Evolutionary conservation across 2,888 invertebrate genomes (phyloP), one percentile per base, ranked within the genome.

Genomic region (Tetrapedia diversipes): DNA sequence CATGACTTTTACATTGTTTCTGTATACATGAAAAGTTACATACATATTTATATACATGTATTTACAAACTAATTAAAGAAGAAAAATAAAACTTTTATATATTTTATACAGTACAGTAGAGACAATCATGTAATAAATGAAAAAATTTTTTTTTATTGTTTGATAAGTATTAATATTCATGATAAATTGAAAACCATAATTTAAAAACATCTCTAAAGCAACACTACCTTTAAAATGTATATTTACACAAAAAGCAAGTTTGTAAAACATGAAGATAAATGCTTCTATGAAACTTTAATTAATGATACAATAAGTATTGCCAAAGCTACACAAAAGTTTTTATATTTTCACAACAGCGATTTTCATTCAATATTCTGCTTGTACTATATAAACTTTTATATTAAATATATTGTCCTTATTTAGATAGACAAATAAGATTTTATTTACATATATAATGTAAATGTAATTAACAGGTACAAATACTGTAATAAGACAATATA

Each of bases 261-360:
- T 47, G 39, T 64, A 54, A 59, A 34, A 51, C 7, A 19, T 43
- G 14, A 60, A 32, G 19, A 19, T 74, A 69, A 77, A 64, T 77
- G 60, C 77, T 65, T 47, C 54, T 47, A 68, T 10, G 8, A 45
- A 34, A 60, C 34, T 27, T 39, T 11, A 47, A 29, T 14, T 39
- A 27, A 45, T 41, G 11, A 24, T n/a, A 47, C 41, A 41, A 56
- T 43, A 32, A 61, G 49, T 57, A 72, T 45, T 66, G 49, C 19
- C 56, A 56, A 61, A 19, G 39, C 22, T 51, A 27, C 3, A 51
- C 22, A 32, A 34, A 43, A 37, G 43, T 39, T 1, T n/a, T 27
- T 3, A 57, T 53, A 51, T 22, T 49, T 53, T 16, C 32, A 54
- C 22, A 22, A 60, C 16, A 51, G 43, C 14, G 1, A 24, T 22